phyloP scores from a whole-genome alignment of 1,140 invertebrate species.

The Papilio aristodemus region DNA sequence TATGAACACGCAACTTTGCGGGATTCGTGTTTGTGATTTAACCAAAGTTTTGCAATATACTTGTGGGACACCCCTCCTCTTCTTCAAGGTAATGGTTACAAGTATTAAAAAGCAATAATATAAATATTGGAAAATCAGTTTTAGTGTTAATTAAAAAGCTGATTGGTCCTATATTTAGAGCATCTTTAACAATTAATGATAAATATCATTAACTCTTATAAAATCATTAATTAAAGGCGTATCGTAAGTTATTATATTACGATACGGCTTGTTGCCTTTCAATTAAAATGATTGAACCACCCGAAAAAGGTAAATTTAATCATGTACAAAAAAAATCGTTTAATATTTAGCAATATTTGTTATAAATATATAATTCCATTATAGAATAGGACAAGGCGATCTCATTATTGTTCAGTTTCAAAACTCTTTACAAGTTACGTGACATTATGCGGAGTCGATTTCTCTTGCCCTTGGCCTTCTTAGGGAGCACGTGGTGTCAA shows the following conservation, averaged over 20 bases:
- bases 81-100: neutral
- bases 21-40: conserved; percentile 3
- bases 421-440: conserved; percentile 34
- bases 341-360: conserved; percentile 16
- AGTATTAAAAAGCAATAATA: neutral
- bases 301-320: no score
- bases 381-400: conserved; percentile 34
- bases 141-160: neutral
- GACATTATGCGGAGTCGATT: conserved; percentile 34
- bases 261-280: no score
- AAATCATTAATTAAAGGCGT: no score
- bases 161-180: neutral
- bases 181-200: no score
- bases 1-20: conserved; percentile 3
- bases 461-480: conserved; percentile 36
- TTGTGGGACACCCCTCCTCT: neutral
- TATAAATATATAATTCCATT: neutral
- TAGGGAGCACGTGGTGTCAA: conserved; percentile 23
- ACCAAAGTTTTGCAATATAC: no score
- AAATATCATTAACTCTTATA: no score
- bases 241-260: no score
- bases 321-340: no score
- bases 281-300: no score
- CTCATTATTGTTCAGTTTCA: conserved; percentile 34
- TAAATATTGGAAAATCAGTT: neutral